Evolutionary conservation across 2,888 invertebrate species (phyloP).

Genomic region (Eupithecia subfuscata): DNA sequence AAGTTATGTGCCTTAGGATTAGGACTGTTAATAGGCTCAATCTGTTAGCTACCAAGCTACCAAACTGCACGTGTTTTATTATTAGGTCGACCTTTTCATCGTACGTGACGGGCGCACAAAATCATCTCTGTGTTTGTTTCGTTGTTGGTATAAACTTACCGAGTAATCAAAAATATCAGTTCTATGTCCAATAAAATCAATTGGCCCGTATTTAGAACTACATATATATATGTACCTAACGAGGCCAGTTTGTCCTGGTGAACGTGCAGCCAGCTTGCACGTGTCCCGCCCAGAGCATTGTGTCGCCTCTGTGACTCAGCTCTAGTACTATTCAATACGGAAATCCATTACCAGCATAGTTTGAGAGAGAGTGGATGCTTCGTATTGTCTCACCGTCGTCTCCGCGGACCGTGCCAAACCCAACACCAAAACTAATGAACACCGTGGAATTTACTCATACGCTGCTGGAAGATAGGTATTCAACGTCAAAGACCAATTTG

Average conservation of each 20-base stretch:
- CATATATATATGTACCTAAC: conserved; percentile 45
- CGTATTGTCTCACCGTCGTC: conserved; percentile 51
- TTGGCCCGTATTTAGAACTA: conserved; percentile 41
- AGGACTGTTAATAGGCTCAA: conserved; percentile 5
- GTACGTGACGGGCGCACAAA: conserved; percentile 24
- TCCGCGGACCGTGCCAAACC: conserved; percentile 48
- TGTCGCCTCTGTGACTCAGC: conserved; percentile 49
- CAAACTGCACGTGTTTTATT: conserved; percentile 27
- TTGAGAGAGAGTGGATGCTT: conserved; percentile 44
- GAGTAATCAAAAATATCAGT: conserved; percentile 15
- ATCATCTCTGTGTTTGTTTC: conserved; percentile 25
- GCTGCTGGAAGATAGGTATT: conserved; percentile 27
- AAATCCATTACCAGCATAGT: conserved; percentile 55
- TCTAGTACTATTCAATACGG: conserved; percentile 57
- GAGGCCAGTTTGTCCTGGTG: conserved; percentile 43
- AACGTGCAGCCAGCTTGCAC: conserved; percentile 50
- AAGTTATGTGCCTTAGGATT: background rate
- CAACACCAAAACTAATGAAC: conserved; percentile 42
- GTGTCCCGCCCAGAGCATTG: conserved; percentile 44
- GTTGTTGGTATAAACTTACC: conserved; percentile 2
- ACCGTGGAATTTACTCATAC: conserved; percentile 34
- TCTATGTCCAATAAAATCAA: conserved; percentile 43
- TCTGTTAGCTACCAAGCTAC: conserved; percentile 10
- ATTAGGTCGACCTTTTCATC: conserved; percentile 32
- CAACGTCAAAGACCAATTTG: conserved; percentile 36